phyloP scores from a whole-genome alignment of 2,797 vertebrate genomes.

The Heliangelus exortis region DNA sequence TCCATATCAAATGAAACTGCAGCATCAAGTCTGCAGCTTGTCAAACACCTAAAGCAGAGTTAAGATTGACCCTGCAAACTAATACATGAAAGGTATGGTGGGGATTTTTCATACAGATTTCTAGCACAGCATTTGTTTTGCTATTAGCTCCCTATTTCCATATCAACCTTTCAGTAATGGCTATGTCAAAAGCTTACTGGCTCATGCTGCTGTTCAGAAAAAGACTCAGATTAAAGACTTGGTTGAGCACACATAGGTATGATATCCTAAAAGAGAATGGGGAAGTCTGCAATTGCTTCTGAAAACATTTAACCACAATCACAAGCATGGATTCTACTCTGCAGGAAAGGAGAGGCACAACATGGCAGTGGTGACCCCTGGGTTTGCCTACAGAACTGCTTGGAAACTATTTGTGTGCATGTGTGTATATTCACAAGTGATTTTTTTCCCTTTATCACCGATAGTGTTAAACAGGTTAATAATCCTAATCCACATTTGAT shows the following conservation, averaged over 20 bases:
- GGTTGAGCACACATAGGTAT: background rate
- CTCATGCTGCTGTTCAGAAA: background rate
- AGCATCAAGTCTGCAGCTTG: background rate
- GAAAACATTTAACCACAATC: background rate
- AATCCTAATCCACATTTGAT: background rate
- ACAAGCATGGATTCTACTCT: background rate
- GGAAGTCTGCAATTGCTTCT: background rate
- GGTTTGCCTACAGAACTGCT: background rate
- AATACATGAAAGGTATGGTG: background rate
- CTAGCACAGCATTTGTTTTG: background rate
- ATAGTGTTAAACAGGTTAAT: background rate
- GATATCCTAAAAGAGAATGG: background rate
- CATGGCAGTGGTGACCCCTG: background rate
- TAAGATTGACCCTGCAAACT: background rate
- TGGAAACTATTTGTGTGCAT: accelerated
- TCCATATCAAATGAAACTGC: background rate
- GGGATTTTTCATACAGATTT: background rate
- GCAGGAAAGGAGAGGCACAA: background rate
- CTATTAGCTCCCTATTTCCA: background rate
- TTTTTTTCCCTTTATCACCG: background rate
- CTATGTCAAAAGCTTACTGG: background rate
- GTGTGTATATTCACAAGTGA: too few relatives aligned
- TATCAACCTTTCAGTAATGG: background rate
- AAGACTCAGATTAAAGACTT: background rate
- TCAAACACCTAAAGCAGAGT: background rate